Base-by-base conservation (phyloP, 2,797 vertebrate genomes). In the Tolypeutes matacus region DNA sequence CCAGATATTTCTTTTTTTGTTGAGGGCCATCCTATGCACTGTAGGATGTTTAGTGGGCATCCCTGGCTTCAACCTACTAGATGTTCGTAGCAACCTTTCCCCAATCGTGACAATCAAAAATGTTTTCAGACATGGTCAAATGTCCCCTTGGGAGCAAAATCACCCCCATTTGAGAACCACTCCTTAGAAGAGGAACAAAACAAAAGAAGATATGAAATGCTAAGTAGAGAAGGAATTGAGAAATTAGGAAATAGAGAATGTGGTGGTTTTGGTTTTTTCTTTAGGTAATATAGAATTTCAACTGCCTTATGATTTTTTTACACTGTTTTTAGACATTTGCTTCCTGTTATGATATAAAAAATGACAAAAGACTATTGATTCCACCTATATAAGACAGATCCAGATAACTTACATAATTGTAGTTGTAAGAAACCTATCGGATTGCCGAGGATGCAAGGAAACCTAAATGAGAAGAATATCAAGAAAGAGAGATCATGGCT, bases 261-360 rank as follows among this genome's bases (percentile, higher is more conserved):
- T 36, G 13, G 17, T 56, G 53, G 53, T 65, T 36, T 34, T 56
- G 53, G 17, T 56, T 56, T 20, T 56, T 56, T 56, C 18, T 56
- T 27, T 46, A 17, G 21, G 14, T 58, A 1, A 1, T 78, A 2
- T 83, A 65, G 82, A 87, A 93, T 90, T 89, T 75, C 77, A 95
- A n/a, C 49, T 90, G 53, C 73, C 23, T 88, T 39, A 73, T 49
- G 72, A 81, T 88, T 94, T 93, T 81, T 91, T 58, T 88, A 90
- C 13, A 75, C 5, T 18, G 65, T 21, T 82, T 96, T 86, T 62
- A 90, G 78, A 78, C 5, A 36, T 91, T 73, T 81, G 7, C 39
- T 80, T 89, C 85, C 70, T 80, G 42, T 77, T 80, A 65, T 23
- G 29, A 27, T 70, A 56, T 73, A 90, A 90, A 92, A 84, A 65